Conservation (phyloP, 2,113 vertebrate genomes). For the Propithecus coquereli region DNA sequence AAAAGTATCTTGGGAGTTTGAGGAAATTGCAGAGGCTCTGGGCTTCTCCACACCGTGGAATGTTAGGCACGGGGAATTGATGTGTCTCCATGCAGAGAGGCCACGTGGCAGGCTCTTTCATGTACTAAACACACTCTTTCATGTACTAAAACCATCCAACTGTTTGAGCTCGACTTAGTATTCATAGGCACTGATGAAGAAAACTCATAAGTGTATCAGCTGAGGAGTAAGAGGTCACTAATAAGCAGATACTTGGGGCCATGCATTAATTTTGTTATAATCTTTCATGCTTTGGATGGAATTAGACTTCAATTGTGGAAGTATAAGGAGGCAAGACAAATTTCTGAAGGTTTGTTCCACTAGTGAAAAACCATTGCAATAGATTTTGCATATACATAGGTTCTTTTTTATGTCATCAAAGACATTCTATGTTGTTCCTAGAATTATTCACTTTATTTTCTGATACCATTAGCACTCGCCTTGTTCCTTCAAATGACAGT, state of each 20-base stretch:
- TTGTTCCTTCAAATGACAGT: not conserved
- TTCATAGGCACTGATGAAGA: not conserved
- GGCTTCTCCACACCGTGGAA: not conserved
- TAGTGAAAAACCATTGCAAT: not conserved
- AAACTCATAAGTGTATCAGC: not conserved
- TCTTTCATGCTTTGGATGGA: not conserved
- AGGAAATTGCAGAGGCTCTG: not conserved
- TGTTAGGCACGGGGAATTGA: no score
- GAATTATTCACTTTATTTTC: not conserved
- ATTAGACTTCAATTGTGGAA: not conserved
- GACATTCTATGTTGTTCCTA: not conserved
- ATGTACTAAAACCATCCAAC: not conserved
- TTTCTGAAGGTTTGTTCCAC: not conserved
- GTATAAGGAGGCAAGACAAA: not conserved
- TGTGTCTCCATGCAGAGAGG: no score
- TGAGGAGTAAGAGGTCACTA: not conserved
- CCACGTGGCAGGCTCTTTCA: no score
- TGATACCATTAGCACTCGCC: not conserved
- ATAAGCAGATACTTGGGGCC: constrained; percentile 49
- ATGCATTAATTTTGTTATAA: constrained; percentile 1
- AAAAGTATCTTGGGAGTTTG: accelerated
- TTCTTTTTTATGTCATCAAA: not conserved
- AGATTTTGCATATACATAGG: not conserved
- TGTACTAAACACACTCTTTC: not conserved
- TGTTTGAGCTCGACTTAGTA: not conserved